Evolutionary conservation across 2,797 vertebrate species (phyloP), one percentile per base, ranked within the genome.

Genomic region (Chiloscyllium punctatum): DNA sequence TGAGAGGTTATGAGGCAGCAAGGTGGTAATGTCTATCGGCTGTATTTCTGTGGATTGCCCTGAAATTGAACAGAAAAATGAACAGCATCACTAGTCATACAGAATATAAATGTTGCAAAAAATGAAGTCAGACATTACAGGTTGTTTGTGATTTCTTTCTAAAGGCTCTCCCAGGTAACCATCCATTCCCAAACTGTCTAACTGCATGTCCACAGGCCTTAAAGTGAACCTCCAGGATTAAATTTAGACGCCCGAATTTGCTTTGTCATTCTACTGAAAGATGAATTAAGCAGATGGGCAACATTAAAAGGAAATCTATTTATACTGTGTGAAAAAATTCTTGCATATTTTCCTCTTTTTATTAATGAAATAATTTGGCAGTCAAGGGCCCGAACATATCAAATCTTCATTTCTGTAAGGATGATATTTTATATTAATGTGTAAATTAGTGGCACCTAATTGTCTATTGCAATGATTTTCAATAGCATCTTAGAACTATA

Each of bases 1-100:
- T 0, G 96, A 96, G 9, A 98, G 96, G 97, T 99, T 97, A 96
- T 97, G 96, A 0, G 99, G 98, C 33, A 99, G 97, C 99, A 99
- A 98, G 96, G 98, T 97, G 90, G 97, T 97, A 95, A 99, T 95
- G 0, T 99, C 95, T 18, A 99, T 96, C 37, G 94, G 96, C 0
- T 95, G 96, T 68, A 99, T 98, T 53, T 96, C 97, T 87, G 98
- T 98, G 3, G 96, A 97, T 84, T 99, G 98, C 95, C 98, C 99
- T 99, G 96, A 42, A 3, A 62, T 74, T 30, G n/a, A 79, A 57
- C n/a, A n/a, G 66, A 16, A 27, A 94, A 94, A 71, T 0, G 8
- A 1, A 37, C 33, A 66, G n/a, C n/a, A 23, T 23, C n/a, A 37
- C 90, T n/a, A 11, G 62, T 15, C 25, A 62, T 18, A 68, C 0